Percentiles rank a stretch among this genome's conserved stretches.
Evolutionary conservation across 2,888 invertebrate species (phyloP).

Genomic region (Lycocerus yunnanus): DNA sequence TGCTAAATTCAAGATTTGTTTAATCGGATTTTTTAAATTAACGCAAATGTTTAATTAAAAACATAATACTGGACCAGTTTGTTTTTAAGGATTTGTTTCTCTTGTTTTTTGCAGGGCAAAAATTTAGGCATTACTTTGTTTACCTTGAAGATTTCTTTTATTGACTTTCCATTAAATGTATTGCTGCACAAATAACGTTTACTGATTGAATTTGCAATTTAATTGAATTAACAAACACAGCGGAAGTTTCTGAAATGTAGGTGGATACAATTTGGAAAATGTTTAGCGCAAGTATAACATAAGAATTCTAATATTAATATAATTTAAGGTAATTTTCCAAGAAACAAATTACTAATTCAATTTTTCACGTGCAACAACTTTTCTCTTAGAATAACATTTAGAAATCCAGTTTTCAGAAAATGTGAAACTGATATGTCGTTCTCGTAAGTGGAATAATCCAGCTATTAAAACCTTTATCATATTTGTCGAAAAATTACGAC

Average conservation of each 20-base stretch:
- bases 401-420: neutral
- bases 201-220: conserved; percentile 9
- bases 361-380: neutral
- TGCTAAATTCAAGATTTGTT: neutral
- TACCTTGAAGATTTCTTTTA: conserved; percentile 1
- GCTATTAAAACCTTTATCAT: too few species aligned
- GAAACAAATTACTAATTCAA: neutral
- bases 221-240: conserved; percentile 12
- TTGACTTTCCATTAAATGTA: conserved; percentile 12
- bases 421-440: neutral
- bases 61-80: neutral
- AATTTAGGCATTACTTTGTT: neutral
- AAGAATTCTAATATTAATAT: neutral
- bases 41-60: neutral
- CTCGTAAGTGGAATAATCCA: too few species aligned
- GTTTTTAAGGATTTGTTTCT: neutral
- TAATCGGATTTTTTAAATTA: neutral
- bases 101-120: neutral
- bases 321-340: conserved; percentile 7
- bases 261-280: neutral
- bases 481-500: too few species aligned
- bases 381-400: neutral
- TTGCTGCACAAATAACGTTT: conserved; percentile 12
- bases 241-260: conserved; percentile 10
- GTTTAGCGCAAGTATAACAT: neutral